phyloP scores from a whole-genome alignment of 2,797 vertebrate genomes.

The Pempheris klunzingeri region DNA sequence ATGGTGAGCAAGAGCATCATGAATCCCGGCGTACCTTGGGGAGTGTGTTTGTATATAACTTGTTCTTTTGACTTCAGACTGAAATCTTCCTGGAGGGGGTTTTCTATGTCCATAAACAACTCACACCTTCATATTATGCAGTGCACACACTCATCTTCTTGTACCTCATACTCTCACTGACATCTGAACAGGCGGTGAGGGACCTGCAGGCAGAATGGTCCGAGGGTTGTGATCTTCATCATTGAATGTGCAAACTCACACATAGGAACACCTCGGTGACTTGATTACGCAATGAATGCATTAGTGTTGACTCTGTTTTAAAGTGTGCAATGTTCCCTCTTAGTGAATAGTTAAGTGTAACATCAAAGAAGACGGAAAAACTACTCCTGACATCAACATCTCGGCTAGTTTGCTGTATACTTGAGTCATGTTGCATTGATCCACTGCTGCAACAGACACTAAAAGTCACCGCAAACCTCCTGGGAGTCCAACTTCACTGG shows the following conservation, averaged over 20 bases:
- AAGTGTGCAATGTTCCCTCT: conserved; percentile 27
- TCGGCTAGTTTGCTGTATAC: conserved; percentile 16
- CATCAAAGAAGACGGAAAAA: conserved; percentile 37
- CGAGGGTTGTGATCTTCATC: conserved; percentile 40
- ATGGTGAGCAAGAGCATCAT: conserved; percentile 6
- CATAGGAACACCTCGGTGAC: conserved; percentile 22
- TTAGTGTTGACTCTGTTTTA: conserved; percentile 43
- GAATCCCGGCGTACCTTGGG: neutral
- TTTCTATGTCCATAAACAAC: conserved; percentile 23
- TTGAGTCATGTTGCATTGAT: conserved; percentile 57
- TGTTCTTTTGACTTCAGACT: conserved; percentile 23
- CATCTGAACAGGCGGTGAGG: conserved; percentile 24
- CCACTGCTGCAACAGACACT: conserved; percentile 61
- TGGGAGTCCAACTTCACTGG: conserved; percentile 54
- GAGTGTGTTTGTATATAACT: conserved; percentile 3
- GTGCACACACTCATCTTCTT: conserved; percentile 20
- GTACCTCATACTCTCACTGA: conserved; percentile 30
- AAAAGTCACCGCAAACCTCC: conserved; percentile 68
- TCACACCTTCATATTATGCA: conserved; percentile 13
- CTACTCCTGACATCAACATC: conserved; percentile 32
- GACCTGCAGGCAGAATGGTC: conserved; percentile 37
- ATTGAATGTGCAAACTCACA: conserved; percentile 36
- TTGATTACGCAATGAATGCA: conserved; percentile 40
- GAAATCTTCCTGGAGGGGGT: conserved; percentile 22
- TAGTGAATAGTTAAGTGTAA: conserved; percentile 18